Evolutionary conservation across 2,888 invertebrate species (phyloP).

Genomic region (Amblyjoppa proteus): DNA sequence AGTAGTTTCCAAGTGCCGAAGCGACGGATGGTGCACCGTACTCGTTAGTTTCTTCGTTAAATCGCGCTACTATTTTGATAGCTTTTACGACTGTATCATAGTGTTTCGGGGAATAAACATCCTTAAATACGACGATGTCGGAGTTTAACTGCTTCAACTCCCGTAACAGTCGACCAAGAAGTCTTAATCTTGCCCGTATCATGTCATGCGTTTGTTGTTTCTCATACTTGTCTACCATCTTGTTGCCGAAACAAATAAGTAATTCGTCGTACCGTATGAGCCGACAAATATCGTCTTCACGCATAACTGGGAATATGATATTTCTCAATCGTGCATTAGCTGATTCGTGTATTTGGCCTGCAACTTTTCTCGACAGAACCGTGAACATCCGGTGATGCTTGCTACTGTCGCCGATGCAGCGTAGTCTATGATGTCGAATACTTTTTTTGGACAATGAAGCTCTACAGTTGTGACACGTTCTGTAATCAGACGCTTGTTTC

Average conservation of each 20-base stretch:
- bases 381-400: conserved; percentile 26
- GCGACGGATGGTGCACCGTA: conserved; percentile 52
- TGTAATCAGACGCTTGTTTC: conserved; percentile 18
- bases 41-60: conserved; percentile 28
- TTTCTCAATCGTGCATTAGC: conserved; percentile 47
- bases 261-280: conserved; percentile 58
- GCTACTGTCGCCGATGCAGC: conserved; percentile 36
- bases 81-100: conserved; percentile 40
- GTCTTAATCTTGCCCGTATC: conserved; percentile 55
- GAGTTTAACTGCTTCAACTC: conserved; percentile 49
- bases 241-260: conserved; percentile 56
- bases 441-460: conserved; percentile 29
- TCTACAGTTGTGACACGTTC: conserved; percentile 41
- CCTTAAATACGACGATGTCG: conserved; percentile 36
- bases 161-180: conserved; percentile 56
- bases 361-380: conserved; percentile 35
- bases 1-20: conserved; percentile 16
- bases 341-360: conserved; percentile 31
- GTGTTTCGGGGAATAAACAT: conserved; percentile 42
- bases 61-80: conserved; percentile 37
- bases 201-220: conserved; percentile 59
- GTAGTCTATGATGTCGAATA: conserved; percentile 40
- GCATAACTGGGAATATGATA: conserved; percentile 53
- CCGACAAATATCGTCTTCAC: conserved; percentile 46
- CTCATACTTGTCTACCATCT: conserved; percentile 54